These are phyloP conservation scores for Zaprionus vittiger DNA, from an alignment of 1,140 invertebrate species.

Conservation along the genomic window DNA sequence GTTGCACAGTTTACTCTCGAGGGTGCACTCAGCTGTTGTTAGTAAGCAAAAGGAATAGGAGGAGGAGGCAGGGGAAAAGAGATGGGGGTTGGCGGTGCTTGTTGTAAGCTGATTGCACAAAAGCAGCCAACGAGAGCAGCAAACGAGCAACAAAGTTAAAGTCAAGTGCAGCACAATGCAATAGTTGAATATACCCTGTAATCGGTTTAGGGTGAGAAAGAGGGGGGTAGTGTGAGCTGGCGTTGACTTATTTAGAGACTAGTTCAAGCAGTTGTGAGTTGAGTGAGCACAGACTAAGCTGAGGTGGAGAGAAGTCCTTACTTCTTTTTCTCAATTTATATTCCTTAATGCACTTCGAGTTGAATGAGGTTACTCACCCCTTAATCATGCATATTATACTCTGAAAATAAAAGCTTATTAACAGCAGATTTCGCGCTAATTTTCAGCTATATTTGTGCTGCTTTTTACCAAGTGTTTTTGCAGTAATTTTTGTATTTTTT, in stretches of 20 bases:
- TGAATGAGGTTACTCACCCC: not conserved
- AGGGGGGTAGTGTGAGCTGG: not conserved
- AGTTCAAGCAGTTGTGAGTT: not conserved
- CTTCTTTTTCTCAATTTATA: not conserved
- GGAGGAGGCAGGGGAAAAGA: too few relatives aligned
- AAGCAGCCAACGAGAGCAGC: conserved; percentile 12
- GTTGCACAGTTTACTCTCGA: conserved; percentile 15
- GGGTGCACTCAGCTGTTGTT: conserved; percentile 6
- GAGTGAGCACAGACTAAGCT: not conserved
- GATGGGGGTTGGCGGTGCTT: not conserved
- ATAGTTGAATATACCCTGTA: conserved; percentile 9
- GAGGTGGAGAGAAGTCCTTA: too few relatives aligned
- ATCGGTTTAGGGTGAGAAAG: not conserved
- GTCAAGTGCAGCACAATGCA: conserved; percentile 22
- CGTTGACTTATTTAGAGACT: not conserved
- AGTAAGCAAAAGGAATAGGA: not conserved
- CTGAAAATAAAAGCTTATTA: not conserved
- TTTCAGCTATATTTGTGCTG: not conserved
- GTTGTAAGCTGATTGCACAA: conserved; percentile 26
- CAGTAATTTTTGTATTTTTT: not conserved
- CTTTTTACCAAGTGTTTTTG: not conserved
- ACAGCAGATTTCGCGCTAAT: not conserved
- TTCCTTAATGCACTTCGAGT: not conserved
- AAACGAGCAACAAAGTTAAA: conserved; percentile 8
- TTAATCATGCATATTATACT: not conserved